Base-by-base conservation (phyloP, 2,797 vertebrate genomes). In the Phoxinus dragarum region DNA sequence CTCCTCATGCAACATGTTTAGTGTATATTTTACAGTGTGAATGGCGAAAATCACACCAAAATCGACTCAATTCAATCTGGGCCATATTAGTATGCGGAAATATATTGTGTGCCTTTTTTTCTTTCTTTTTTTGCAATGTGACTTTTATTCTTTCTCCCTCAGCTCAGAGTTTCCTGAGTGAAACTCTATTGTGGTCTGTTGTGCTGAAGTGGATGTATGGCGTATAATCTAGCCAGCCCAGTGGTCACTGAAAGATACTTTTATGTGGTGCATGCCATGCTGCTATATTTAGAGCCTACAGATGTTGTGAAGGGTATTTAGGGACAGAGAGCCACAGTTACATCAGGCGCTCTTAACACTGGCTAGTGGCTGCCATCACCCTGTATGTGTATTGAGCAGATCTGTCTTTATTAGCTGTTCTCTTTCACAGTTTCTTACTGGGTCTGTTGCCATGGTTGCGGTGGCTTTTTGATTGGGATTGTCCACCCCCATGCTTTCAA, bases 391-490 rank as follows among this genome's bases (percentile, higher is more conserved):
- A n/a, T 74, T 9, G 36, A 77, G 71, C 69, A 34, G 64, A 80
- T 36, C 40, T 91, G 80, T 91, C 77, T 88, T 81, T 88, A 89
- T 90, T 88, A 84, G 59, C 49, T 59, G 85, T 64, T 44, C 69
- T 36, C 36, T 17, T 82, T 81, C 81, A 5, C 76, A 85, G 84
- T 89, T 89, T 93, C 76, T 90, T 88, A 68, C 73, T 61, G 75
- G 89, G 81, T 81, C 76, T 0, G 90, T 94, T 92, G 80, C 91
- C 87, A 90, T 92, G 91, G 92, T 89, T 91, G 84, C 91, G 74
- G 77, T 81, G 11, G 64, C 52, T 75, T 88, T 91, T 89, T 86
- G 86, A 80, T 87, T 88, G 89, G 88, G 84, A 90, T 88, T 86
- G 83, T 64, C 27, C 47, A 1, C 77, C 52, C 86, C 85, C 82